phyloP scores from a whole-genome alignment of 1,140 invertebrate genomes.

The Listronotus oregonensis region DNA sequence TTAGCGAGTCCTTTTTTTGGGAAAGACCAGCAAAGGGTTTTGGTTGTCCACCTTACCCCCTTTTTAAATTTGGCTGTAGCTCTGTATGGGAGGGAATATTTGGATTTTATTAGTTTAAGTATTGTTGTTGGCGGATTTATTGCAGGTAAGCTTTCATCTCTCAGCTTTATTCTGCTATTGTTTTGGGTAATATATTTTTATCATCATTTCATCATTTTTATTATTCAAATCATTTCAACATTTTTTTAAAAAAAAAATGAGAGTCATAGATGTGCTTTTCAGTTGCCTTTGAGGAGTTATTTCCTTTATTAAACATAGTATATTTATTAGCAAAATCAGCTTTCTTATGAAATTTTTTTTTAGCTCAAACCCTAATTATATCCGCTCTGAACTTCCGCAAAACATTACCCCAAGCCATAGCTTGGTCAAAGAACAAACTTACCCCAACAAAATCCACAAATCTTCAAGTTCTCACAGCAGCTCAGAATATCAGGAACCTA shows the following conservation, averaged over 20 bases:
- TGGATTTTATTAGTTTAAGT: constrained; percentile 37
- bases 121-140: constrained; percentile 38
- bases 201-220: too few species aligned
- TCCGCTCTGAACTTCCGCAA: constrained; percentile 14
- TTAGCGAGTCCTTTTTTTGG: constrained; percentile 50
- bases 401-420: constrained; percentile 14
- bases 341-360: constrained; percentile 11
- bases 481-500: neutral
- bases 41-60: constrained; percentile 45
- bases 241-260: too few species aligned
- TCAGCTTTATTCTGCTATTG: too few species aligned
- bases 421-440: constrained; percentile 19
- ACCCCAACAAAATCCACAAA: constrained; percentile 7
- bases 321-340: neutral
- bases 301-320: too few species aligned
- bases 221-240: too few species aligned
- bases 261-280: neutral
- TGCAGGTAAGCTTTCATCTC: constrained; percentile 41
- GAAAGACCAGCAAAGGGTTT: constrained; percentile 44
- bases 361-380: constrained; percentile 34
- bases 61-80: constrained; percentile 48
- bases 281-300: too few species aligned
- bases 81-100: constrained; percentile 36
- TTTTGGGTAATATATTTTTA: too few species aligned
- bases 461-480: constrained; percentile 4